These are phyloP conservation scores for Drosophila seguyi DNA, from an alignment of 1,140 invertebrate species.

Conservation along the genomic window DNA sequence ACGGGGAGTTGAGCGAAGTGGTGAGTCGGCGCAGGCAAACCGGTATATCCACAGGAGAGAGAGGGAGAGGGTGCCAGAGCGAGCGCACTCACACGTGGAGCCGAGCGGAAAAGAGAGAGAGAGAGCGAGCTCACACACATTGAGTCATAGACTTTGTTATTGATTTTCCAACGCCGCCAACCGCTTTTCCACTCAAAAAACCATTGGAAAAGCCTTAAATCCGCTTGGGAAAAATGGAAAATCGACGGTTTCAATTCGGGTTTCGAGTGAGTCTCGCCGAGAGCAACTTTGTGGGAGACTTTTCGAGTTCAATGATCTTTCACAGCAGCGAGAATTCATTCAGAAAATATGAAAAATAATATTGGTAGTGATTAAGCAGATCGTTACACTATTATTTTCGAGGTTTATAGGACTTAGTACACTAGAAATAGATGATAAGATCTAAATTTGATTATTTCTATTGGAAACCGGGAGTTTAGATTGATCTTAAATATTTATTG, in stretches of 20 bases:
- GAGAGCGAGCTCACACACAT: constrained; percentile 21
- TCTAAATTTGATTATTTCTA: background rate
- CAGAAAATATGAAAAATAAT: constrained; percentile 2
- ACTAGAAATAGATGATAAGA: background rate
- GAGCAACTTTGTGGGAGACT: constrained; percentile 30
- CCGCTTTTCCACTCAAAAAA: constrained; percentile 60
- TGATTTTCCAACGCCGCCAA: constrained; percentile 69
- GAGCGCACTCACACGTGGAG: constrained; percentile 21
- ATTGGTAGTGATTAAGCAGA: background rate
- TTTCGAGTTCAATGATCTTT: constrained; percentile 37
- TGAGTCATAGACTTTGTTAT: constrained; percentile 67
- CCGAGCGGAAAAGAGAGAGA: background rate
- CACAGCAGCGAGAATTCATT: background rate
- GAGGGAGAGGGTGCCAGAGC: constrained; percentile 6
- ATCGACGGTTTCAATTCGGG: constrained; percentile 30
- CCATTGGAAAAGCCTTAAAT: constrained; percentile 42
- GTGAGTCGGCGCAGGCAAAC: constrained; percentile 78
- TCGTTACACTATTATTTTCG: background rate
- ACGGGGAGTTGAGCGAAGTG: constrained; percentile 34
- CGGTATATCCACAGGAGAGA: constrained; percentile 43
- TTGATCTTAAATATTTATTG: background rate
- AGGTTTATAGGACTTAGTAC: background rate
- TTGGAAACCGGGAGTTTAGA: background rate
- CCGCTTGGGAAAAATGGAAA: constrained; percentile 39
- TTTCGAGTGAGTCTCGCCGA: constrained; percentile 26